Evolutionary conservation across 1,140 invertebrate species (phyloP), one percentile per base, ranked within the genome.

Genomic region (Cryptotermes secundus): DNA sequence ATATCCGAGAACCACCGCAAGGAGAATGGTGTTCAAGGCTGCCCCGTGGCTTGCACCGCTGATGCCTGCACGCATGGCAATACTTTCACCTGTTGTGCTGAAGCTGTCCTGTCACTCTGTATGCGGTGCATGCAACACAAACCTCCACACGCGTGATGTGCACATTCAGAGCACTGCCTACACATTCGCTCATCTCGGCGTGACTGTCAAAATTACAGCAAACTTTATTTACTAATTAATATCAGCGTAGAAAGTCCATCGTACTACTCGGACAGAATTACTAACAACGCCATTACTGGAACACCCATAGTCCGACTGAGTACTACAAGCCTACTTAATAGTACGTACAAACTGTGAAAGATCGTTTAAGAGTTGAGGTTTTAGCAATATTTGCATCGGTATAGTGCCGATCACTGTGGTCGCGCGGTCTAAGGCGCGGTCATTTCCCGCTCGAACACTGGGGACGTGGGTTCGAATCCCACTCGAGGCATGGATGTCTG

Each of bases 201-300:
- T 72, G 59, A 72, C 59, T 72, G 59, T 31, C n/a, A 72, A 72
- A 72, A 72, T 72, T 72, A 72, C 59, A 72, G 31, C 59, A n/a
- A 72, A 72, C 31, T 16, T 31, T 72, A 26, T 72, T 72, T 72
- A 72, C 14, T 72, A 72, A 72, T 72, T 72, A 72, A 31, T 31
- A n/a, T 72, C 9, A 7, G 59, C n/a, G 59, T 72, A 72, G 59
- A 72, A 72, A 72, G 59, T 22, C 45, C 14, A 49, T 49, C 45
- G 45, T 22, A 49, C 16, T 49, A 49, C 45, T 49, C 22, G 16
- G 16, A 49, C 45, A 0, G 45, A 49, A 49, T 19, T 22, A 49
- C 2, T n/a, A 31, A 6, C 59, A 72, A 9, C 26, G n/a, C 26
- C 59, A 59, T 0, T 7, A 59, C 24, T n/a, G 7, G 59, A 72